phyloP scores from a whole-genome alignment of 2,113 vertebrate genomes.

The Terrapene triunguis region DNA sequence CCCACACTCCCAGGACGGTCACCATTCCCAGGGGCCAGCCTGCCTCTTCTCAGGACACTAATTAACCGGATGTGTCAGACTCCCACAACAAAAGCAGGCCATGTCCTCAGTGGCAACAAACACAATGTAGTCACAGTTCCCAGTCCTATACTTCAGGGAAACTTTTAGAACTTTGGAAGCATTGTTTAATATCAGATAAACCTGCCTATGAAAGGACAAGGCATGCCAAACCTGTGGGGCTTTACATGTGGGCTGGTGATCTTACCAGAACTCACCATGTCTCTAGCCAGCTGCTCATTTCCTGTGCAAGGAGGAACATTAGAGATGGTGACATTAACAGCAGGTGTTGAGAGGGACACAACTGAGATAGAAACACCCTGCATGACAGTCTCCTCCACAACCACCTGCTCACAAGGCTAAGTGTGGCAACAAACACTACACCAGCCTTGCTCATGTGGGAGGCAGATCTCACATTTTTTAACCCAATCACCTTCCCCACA shows the following conservation, averaged over 20 bases:
- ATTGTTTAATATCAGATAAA: not conserved
- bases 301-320: not conserved
- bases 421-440: not conserved
- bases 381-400: not conserved
- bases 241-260: not conserved
- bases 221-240: not conserved
- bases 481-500: not conserved
- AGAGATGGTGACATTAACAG: not conserved
- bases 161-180: not conserved
- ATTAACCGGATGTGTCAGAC: not conserved
- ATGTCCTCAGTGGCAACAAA: not conserved
- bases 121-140: not conserved
- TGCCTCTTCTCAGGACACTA: not conserved
- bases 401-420: not conserved
- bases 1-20: not conserved
- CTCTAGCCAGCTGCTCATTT: not conserved
- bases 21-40: not conserved
- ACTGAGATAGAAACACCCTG: not conserved
- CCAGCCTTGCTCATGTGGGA: not conserved
- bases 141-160: not conserved
- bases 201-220: not conserved
- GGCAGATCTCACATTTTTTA: not conserved
- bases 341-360: not conserved
- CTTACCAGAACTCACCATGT: not conserved
- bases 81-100: not conserved